Base-by-base conservation (phyloP, 2,888 invertebrate species). In the Magallana nippona region DNA sequence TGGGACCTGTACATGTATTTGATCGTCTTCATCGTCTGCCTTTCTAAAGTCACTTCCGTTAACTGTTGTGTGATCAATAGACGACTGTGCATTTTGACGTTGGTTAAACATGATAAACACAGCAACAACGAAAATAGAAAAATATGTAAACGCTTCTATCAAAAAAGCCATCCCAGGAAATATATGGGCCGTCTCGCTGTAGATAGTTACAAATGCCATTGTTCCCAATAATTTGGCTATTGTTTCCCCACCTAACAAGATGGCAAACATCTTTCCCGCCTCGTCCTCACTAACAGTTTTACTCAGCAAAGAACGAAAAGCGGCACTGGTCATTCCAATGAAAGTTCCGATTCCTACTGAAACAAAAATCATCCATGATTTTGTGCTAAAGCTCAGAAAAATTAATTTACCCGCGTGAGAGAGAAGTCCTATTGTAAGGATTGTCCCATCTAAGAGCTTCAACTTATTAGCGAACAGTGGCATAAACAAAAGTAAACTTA, bases 211-310 rank as follows among this genome's bases (percentile, higher is more conserved):
- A 87, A 94, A 93, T 44, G 92, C 86, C 1, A 93, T 86, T 0
- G 91, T 88, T 0, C 94, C 94, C 10, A 93, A 44, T 0, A 94
- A 87, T 83, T 91, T 93, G 1, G 93, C 90, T 2, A 91, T 87
- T 0, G 94, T 93, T 85, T 94, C 94, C 0, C 91, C 92, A 80
- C 92, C 90, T 10, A 93, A 92, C 5, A 93, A 86, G 13, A 94
- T 85, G 1, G 94, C 92, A 84, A 94, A 94, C 13, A 91, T 88
- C 85, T 93, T 93, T 0, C 94, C 93, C 17, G 93, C 87, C 85
- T 94, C 94, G 62, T 93, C 89, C 44, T 93, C 92, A 19, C 87
- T 84, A 8, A 93, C 93, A 11, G 90, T 86, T 86, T 94, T 94
- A 86, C 93, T 93, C 83, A 94, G 89, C 13, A 93, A 84, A 0